Percentiles rank a stretch among this genome's conserved stretches.
Conservation (phyloP, 2,797 vertebrate genomes). For the Gallinago nigripennis region DNA sequence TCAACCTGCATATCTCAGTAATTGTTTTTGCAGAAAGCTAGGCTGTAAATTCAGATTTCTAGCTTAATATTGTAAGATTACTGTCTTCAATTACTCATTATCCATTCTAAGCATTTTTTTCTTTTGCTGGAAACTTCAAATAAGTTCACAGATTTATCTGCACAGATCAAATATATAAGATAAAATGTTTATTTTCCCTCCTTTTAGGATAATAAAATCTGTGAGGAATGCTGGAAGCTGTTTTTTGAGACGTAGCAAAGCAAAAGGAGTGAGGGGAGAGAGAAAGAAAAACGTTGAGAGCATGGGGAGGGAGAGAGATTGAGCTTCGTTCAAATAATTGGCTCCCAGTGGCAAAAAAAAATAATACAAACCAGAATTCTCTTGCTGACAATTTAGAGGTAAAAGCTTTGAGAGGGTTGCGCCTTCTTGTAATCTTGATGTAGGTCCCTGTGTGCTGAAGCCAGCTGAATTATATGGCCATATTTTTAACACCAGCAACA, state of each 20-base stretch:
- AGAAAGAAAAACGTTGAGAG: background rate
- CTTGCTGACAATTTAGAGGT: conserved; percentile 10
- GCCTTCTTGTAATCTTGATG: conserved; percentile 17
- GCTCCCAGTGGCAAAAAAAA: background rate
- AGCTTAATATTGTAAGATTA: conserved; percentile 24
- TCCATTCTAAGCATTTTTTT: conserved; percentile 6
- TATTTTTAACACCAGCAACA: background rate
- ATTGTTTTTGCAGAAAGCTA: conserved; percentile 29
- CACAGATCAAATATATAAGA: background rate
- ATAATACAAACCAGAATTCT: background rate
- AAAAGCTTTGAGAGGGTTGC: conserved; percentile 36
- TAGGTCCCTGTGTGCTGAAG: background rate
- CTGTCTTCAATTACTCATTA: conserved; percentile 4
- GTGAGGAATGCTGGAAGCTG: background rate
- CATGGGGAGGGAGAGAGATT: background rate
- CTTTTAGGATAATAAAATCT: conserved; percentile 41
- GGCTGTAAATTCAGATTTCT: conserved; percentile 16
- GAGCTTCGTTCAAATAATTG: conserved; percentile 50
- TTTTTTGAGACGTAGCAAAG: background rate
- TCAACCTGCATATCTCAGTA: conserved; percentile 25
- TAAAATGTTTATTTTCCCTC: conserved; percentile 10
- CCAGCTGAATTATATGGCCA: background rate
- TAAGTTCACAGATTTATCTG: background rate
- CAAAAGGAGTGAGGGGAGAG: background rate
- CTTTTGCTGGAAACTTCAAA: conserved; percentile 20